These are phyloP conservation scores for Leptopilina syphax DNA, from an alignment of 2,888 invertebrate genomes.

Conservation along the genomic window DNA sequence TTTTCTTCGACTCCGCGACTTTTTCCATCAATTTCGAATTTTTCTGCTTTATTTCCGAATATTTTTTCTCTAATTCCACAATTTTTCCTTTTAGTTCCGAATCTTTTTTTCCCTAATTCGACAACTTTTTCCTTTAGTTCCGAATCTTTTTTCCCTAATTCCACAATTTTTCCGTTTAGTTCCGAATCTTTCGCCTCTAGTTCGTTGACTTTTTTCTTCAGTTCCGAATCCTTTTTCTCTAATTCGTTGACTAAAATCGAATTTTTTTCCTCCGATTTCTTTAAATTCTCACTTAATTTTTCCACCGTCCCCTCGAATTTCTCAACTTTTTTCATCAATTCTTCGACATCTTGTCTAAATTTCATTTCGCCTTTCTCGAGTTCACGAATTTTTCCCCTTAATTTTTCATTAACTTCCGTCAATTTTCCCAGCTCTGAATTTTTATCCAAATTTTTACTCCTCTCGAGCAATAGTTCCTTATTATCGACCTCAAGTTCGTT, in stretches of 20 bases:
- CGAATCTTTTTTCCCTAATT: conserved; percentile 38
- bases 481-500: conserved; percentile 47
- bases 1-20: conserved; percentile 29
- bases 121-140: conserved; percentile 40
- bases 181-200: conserved; percentile 43
- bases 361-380: conserved; percentile 45
- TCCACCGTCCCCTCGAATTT: background rate
- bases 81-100: conserved; percentile 30
- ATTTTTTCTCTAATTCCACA: background rate
- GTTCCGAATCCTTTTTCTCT: conserved; percentile 37
- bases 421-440: conserved; percentile 45
- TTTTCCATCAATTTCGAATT: conserved; percentile 59
- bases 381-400: conserved; percentile 51
- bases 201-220: conserved; percentile 30
- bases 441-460: conserved; percentile 39
- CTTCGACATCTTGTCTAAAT: background rate
- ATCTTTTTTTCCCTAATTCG: conserved; percentile 38
- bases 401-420: conserved; percentile 43
- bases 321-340: conserved; percentile 39
- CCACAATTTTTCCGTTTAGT: conserved; percentile 37
- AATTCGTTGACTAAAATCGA: background rate
- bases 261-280: no score
- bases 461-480: background rate
- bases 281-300: no score
- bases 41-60: conserved; percentile 38